Conservation (phyloP, 1,140 invertebrate species). For the Pseudoatta argentina region DNA sequence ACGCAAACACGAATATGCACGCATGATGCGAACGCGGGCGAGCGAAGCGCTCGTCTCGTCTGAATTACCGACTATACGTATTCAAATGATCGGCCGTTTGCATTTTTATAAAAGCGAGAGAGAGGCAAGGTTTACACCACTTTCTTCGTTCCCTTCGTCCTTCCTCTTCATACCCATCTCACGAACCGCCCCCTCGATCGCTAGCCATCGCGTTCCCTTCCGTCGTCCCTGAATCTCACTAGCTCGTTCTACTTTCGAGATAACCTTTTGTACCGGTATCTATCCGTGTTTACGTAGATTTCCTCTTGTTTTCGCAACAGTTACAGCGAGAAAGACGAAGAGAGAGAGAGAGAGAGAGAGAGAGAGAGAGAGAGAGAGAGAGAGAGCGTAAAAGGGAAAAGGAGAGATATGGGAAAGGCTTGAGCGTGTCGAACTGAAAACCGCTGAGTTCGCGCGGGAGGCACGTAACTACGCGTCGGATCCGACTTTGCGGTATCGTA, state of each 20-base stretch:
- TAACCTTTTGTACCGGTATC: constrained; percentile 28
- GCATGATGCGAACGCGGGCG: constrained; percentile 40
- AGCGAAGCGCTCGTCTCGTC: constrained; percentile 34
- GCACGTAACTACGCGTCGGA: constrained; percentile 46
- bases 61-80: constrained; percentile 77
- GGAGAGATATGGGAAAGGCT: constrained; percentile 5
- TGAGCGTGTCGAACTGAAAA: constrained; percentile 61
- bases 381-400: background rate
- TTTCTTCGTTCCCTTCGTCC: constrained; percentile 19
- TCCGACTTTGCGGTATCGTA: constrained; percentile 65
- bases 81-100: constrained; percentile 75
- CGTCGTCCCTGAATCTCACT: constrained; percentile 24
- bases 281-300: constrained; percentile 54
- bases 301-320: constrained; percentile 26
- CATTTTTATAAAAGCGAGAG: constrained; percentile 68
- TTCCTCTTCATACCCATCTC: background rate
- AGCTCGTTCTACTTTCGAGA: constrained; percentile 12
- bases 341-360: background rate
- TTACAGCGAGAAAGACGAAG: constrained; percentile 10
- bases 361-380: background rate
- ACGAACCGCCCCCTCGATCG: background rate
- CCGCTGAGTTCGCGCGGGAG: constrained; percentile 59
- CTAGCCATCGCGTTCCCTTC: background rate
- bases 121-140: constrained; percentile 43
- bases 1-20: background rate